Evolutionary conservation across 2,797 vertebrate species (phyloP), one percentile per base, ranked within the genome.

Genomic region (Apogon talboti): DNA sequence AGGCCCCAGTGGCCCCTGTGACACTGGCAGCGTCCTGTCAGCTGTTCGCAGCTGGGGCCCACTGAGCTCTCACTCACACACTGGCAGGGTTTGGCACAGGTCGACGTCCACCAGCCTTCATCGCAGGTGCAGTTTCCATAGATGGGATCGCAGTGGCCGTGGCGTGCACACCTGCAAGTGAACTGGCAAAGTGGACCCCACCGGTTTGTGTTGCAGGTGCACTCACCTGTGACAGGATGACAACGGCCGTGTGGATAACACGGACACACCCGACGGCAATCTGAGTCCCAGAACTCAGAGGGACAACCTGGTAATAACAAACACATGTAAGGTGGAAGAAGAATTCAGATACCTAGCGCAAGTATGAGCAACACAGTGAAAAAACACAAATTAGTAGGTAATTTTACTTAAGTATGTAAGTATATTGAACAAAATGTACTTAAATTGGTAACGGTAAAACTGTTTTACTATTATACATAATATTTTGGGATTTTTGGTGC

Each of bases 211-310:
- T 93, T 68, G 74, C 97, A 99, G 43, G 82, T 93, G 85, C 97
- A 99, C 62, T 18, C 85, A 0, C 98, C 98, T 0, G 93, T 96
- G 40, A 16, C 76, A 0, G 95, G 79, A 76, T 97, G 67, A 11
- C 98, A 99, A 56, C 46, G 88, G 52, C 97, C 98, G 0, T 95
- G 66, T 0, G 96, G 96, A 81, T 95, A 68, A 67, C 98, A 99
- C 0, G 11, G 72, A 74, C 97, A 99, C 43, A 73, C 81, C 88
- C 88, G 79, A 7, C 94, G 95, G 87, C 98, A 99, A 85, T 99
- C 96, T 0, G 95, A 85, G 0, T 93, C 96, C 97, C 97, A 99
- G 82, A 96, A 98, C 71, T 94, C 94, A 64, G 80, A 78, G 0
- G 98, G 97, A 77, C 98, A 99, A 40, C 83, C 98, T 99, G 62